Base-by-base conservation (phyloP, 37 sponge, comb jelly and placozoan genomes). In the Spongilla lacustris region DNA sequence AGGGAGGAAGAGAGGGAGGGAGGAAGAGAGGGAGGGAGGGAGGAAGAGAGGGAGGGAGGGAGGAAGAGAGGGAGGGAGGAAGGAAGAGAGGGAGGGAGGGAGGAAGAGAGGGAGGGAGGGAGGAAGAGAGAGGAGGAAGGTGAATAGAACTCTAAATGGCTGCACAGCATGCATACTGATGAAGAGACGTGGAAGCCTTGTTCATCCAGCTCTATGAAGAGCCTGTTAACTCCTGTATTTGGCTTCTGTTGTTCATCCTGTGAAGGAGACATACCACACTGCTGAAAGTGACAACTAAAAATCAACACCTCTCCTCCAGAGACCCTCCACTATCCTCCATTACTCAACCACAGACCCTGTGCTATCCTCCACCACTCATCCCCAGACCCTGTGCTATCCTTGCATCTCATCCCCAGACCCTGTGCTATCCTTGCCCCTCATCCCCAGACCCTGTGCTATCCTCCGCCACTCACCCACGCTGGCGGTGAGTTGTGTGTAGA, bases 161-260 rank as follows among this genome's bases (percentile, higher is more conserved):
- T 4, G 4, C 25, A 69, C 9, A 69, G 58, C 71, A 28, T 76
- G 50, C 79, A 66, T 79, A 79, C 79, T 2, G 66, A 27, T 27
- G 79, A 66, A 17, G 85, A 77, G 6, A 85, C 85, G 38, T 67
- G 37, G 30, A 77, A 67, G 5, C 68, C 71, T 21, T 85, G 78
- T 27, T 85, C 85, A 30, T 85, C 85, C 26, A 85, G n/a, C 1
- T 69, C 77, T 48, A 48, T 69, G 66, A 85, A 85, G 1, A 85
- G 69, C n/a, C 46, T 46, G 46, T 85, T 85, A 22, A 71, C 30
- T 9, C 4, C 31, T 25, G 17, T 19, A 25, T n/a, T n/a, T n/a
- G 73, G 19, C 32, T 73, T 32, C 32, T 73, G 22, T 26, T 17
- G 32, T 14, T 73, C 28, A 3, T 14, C 22, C 19, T 32, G 19